phyloP scores from a whole-genome alignment of 2,797 vertebrate species.

The Betta splendens region DNA sequence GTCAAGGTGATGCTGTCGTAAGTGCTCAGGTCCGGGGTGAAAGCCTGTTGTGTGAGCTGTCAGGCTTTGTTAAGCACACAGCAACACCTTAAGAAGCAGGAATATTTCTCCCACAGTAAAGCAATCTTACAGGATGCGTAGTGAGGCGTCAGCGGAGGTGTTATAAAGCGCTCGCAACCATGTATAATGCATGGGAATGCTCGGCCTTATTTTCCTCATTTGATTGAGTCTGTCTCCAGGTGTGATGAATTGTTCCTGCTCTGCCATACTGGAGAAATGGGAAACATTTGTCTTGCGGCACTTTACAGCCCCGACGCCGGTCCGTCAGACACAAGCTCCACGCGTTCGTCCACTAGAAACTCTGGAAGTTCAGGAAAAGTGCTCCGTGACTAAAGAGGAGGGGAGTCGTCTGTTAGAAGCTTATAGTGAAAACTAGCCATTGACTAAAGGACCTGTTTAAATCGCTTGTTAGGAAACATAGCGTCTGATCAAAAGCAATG shows the following conservation, averaged over 20 bases:
- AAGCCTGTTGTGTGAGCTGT: slow-evolving; percentile 52
- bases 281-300: slow-evolving; percentile 70
- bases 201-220: slow-evolving; percentile 60
- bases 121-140: slow-evolving; percentile 40
- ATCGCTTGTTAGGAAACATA: background rate
- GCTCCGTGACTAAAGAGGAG: slow-evolving; percentile 3
- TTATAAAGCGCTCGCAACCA: slow-evolving; percentile 51
- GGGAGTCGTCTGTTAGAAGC: slow-evolving; percentile 1
- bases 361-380: slow-evolving; percentile 32
- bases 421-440: background rate
- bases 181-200: slow-evolving; percentile 59
- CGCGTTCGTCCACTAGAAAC: slow-evolving; percentile 48
- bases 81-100: slow-evolving; percentile 39
- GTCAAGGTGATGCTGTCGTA: slow-evolving; percentile 52
- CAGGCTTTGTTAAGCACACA: slow-evolving; percentile 46
- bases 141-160: slow-evolving; percentile 47
- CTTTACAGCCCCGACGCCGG: slow-evolving; percentile 44
- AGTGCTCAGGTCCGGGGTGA: slow-evolving; percentile 42
- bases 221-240: slow-evolving; percentile 66
- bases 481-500: background rate
- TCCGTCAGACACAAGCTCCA: slow-evolving; percentile 50
- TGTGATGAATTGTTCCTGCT: slow-evolving; percentile 61
- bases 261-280: slow-evolving; percentile 57
- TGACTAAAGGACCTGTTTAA: background rate
- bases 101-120: slow-evolving; percentile 43